Evolutionary conservation across 1,140 invertebrate genomes (phyloP), one percentile per base, ranked within the genome.

Genomic region (Antheraea mylitta): DNA sequence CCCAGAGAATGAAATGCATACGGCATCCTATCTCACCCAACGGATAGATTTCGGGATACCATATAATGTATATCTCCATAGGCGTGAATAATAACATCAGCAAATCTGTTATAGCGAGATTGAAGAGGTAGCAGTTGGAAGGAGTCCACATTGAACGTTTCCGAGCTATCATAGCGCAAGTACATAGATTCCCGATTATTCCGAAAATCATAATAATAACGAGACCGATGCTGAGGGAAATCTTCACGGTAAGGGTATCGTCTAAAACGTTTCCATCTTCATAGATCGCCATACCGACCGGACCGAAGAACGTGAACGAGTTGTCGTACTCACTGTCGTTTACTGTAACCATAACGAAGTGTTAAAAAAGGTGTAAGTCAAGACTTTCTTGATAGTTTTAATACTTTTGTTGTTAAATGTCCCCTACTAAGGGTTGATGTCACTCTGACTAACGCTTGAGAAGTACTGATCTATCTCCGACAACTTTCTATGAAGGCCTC

Each of bases 111-210:
- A 99, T 93, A 7, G 98, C 98, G 70, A 99, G 92, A 82, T 96
- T 98, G 85, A 99, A 98, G 10, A 99, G 93, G 84, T 99, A 99
- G 75, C 96, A 98, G 87, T 99, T 99, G 16, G 97, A 98, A 0
- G 97, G 96, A 0, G 96, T 97, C 81, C 97, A 96, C 96, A 99
- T 97, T 0, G 95, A 96, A 79, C 96, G 96, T 89, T 99, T 98
- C 74, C 95, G 94, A 22, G 95, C 93, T 48, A 99, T 99, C 18
- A 99, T 98, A n/a, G 98, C 94, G 86, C 98, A 99, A 3, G 98
- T 99, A 81, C 96, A 96, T 0, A 98, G 90, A 83, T 99, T 99
- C 0, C 98, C 98, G 10, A 99, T 89, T 0, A 97, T 92, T 22
- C 98, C 98, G 0, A 96, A 94, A 0, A 98, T 77, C 80, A 99